Evolutionary conservation across 2,888 invertebrate genomes (phyloP).

Genomic region (Hirtodrosophila cameraria): DNA sequence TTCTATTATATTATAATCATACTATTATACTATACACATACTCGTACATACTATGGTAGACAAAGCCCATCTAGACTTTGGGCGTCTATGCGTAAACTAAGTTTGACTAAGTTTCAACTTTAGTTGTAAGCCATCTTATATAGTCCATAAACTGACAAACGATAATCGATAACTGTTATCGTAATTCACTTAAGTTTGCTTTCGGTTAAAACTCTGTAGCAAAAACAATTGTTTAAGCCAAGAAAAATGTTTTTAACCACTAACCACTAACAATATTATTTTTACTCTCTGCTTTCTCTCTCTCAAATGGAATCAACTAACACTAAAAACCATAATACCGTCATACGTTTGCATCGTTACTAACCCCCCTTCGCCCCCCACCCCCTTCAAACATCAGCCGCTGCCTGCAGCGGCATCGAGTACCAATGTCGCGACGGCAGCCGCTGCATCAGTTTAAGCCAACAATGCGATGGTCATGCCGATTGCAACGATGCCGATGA

Average conservation of each 20-base stretch:
- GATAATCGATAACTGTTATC: slow-evolving; percentile 8
- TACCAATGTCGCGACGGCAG: slow-evolving; percentile 82
- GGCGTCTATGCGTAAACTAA: slow-evolving; percentile 48
- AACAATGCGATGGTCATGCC: slow-evolving; percentile 80
- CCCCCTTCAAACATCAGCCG: slow-evolving; percentile 64
- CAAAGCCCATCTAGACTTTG: slow-evolving; percentile 8
- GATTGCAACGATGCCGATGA: slow-evolving; percentile 83
- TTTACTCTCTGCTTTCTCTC: slow-evolving; percentile 37
- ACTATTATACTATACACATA: slow-evolving; percentile 1
- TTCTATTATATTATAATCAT: no score
- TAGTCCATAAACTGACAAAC: slow-evolving; percentile 18
- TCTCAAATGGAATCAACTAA: slow-evolving; percentile 34
- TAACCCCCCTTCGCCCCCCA: slow-evolving; percentile 33
- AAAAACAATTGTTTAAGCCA: slow-evolving; percentile 11
- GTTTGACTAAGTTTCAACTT: slow-evolving; percentile 45
- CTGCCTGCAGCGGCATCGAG: slow-evolving; percentile 81
- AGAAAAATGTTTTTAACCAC: slow-evolving; percentile 37
- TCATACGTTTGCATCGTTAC: slow-evolving; percentile 36
- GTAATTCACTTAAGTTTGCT: slow-evolving; percentile 20
- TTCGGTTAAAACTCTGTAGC: slow-evolving; percentile 32
- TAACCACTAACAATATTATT: slow-evolving; percentile 45
- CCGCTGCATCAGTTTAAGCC: slow-evolving; percentile 81
- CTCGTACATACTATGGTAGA: slow-evolving; percentile 28
- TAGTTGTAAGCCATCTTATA: slow-evolving; percentile 27
- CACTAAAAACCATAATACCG: slow-evolving; percentile 31